phyloP scores from a whole-genome alignment of 1,140 invertebrate species.

The Camponotus floridanus region DNA sequence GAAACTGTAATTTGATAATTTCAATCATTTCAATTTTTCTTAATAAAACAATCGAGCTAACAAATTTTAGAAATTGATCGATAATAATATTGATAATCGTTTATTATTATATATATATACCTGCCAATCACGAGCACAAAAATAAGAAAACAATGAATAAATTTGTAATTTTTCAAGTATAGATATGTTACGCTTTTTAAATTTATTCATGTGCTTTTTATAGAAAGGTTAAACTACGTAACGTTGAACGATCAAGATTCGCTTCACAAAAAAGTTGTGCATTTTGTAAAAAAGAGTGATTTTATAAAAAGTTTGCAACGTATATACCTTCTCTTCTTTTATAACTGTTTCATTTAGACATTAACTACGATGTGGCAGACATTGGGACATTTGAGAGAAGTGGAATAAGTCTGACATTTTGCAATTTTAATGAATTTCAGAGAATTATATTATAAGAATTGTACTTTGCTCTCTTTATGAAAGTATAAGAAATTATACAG shows the following conservation, averaged over 20 bases:
- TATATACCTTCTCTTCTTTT: background rate
- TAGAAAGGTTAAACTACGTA: no score
- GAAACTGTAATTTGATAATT: background rate
- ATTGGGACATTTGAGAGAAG: background rate
- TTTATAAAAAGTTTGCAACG: no score
- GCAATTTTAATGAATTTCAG: slow-evolving; percentile 25
- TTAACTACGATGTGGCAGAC: background rate
- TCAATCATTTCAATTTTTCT: background rate
- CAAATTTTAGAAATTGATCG: background rate
- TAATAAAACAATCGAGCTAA: background rate
- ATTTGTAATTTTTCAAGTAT: background rate
- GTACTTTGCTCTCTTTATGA: background rate
- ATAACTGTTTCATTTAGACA: background rate
- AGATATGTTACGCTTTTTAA: background rate
- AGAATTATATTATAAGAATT: background rate
- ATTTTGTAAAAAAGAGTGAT: no score
- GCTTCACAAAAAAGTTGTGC: no score
- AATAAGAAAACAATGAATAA: background rate
- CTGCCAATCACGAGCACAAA: background rate
- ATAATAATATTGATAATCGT: background rate
- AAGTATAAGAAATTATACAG: slow-evolving; percentile 15
- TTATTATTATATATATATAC: background rate
- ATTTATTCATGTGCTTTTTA: background rate
- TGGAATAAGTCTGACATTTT: background rate
- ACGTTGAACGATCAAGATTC: no score